Conservation (phyloP, 2,888 invertebrate species). For the Amblyjoppa proteus region DNA sequence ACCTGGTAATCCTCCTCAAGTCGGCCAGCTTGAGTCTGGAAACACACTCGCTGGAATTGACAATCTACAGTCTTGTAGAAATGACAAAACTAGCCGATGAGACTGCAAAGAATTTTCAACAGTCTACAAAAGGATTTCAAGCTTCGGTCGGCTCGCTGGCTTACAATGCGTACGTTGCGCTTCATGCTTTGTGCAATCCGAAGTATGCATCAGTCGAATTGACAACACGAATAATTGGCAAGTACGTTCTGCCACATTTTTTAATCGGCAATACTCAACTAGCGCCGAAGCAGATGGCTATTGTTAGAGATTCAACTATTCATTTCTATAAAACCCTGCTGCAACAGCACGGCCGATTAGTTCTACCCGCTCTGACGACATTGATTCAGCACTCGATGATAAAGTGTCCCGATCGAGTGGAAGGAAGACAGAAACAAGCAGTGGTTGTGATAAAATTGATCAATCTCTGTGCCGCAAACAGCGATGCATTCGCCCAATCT, state of each 20-base stretch:
- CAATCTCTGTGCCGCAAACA: conserved; percentile 71
- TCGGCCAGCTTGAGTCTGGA: conserved; percentile 84
- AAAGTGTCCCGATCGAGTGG: conserved; percentile 80
- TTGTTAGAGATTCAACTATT: conserved; percentile 77
- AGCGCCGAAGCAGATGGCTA: conserved; percentile 70
- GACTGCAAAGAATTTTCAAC: conserved; percentile 70
- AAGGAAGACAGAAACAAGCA: conserved; percentile 81
- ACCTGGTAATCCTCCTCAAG: conserved; percentile 83
- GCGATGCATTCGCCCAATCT: conserved; percentile 64
- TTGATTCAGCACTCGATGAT: conserved; percentile 80
- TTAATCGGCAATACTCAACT: conserved; percentile 71
- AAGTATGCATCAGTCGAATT: conserved; percentile 84
- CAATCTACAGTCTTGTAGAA: conserved; percentile 82
- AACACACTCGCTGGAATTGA: conserved; percentile 83
- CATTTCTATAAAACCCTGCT: conserved; percentile 76
- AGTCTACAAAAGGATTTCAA: conserved; percentile 27
- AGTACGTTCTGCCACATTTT: conserved; percentile 83
- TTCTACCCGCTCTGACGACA: conserved; percentile 74
- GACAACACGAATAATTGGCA: conserved; percentile 83
- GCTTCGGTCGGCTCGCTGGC: conserved; percentile 76
- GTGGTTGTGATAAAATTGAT: conserved; percentile 77
- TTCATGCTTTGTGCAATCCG: conserved; percentile 82
- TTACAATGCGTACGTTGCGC: conserved; percentile 82
- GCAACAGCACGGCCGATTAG: conserved; percentile 71
- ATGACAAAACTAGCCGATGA: conserved; percentile 78